Evolutionary conservation across 2,113 vertebrate genomes (phyloP).

Genomic region (Narcine bancroftii): DNA sequence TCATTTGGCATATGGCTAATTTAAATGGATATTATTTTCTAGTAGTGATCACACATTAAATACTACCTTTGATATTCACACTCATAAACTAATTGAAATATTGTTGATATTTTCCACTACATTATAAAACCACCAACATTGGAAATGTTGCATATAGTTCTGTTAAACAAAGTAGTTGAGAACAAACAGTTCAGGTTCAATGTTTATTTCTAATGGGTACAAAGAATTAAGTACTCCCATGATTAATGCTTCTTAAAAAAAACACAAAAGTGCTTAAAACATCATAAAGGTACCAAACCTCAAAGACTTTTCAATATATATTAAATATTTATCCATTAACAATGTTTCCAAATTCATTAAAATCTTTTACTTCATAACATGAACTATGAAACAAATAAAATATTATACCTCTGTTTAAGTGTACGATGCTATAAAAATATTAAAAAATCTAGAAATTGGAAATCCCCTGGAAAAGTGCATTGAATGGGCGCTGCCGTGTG

Average conservation of each 20-base stretch:
- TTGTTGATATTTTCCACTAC: background rate
- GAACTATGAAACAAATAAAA: conserved; percentile 20
- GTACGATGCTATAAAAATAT: background rate
- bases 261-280: conserved; percentile 8
- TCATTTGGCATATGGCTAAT: background rate
- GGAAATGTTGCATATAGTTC: background rate
- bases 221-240: background rate
- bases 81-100: background rate
- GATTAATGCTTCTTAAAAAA: background rate
- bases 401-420: background rate
- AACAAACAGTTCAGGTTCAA: background rate
- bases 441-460: too few relatives aligned
- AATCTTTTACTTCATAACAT: background rate
- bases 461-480: too few relatives aligned
- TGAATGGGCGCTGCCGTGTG: too few relatives aligned
- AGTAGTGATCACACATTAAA: background rate
- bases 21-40: background rate
- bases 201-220: conserved; percentile 12
- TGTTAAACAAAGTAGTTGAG: background rate
- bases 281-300: background rate
- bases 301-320: conserved; percentile 1
- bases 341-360: background rate
- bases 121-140: background rate
- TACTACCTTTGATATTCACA: background rate
- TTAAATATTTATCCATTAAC: background rate